These are phyloP conservation scores for Clostera curtula DNA, from an alignment of 2,888 invertebrate genomes.

Conservation along the genomic window DNA sequence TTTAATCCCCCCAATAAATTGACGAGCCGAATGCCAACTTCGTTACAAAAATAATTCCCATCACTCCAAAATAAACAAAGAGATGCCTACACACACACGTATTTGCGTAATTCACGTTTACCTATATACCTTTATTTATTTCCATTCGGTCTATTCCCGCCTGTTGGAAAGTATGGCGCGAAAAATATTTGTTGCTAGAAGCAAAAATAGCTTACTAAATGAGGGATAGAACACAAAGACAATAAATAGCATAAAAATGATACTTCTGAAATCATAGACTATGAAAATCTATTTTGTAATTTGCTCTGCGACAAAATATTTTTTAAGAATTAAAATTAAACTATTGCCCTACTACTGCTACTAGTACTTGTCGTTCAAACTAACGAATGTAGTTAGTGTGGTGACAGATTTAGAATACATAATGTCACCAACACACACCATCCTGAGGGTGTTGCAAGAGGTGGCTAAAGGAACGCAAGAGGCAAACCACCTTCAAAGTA, in stretches of 20 bases:
- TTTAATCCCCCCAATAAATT: conserved; percentile 9
- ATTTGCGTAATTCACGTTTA: conserved; percentile 16
- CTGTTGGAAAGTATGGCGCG: conserved; percentile 21
- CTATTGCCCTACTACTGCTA: no score
- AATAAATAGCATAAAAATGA: conserved; percentile 15
- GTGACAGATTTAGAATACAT: no score
- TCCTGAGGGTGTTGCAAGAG: no score
- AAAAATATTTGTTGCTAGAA: conserved; percentile 28
- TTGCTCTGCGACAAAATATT: no score
- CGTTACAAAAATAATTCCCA: conserved; percentile 27
- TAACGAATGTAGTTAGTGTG: no score
- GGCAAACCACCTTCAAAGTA: no score
- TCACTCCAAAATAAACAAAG: conserved; percentile 17
- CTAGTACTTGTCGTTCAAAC: no score
- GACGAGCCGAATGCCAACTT: conserved; percentile 29
- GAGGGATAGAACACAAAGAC: conserved; percentile 15
- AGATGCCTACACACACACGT: conserved; percentile 8
- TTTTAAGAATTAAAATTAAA: no score
- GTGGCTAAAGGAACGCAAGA: no score
- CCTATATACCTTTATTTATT: conserved; percentile 40
- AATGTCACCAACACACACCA: no score
- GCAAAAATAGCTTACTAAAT: conserved; percentile 29
- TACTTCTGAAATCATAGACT: no score
- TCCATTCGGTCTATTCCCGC: conserved; percentile 32
- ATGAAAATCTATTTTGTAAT: no score